Evolutionary conservation across 2,113 vertebrate genomes (phyloP).

Genomic region (Erythrolamprus reginae): DNA sequence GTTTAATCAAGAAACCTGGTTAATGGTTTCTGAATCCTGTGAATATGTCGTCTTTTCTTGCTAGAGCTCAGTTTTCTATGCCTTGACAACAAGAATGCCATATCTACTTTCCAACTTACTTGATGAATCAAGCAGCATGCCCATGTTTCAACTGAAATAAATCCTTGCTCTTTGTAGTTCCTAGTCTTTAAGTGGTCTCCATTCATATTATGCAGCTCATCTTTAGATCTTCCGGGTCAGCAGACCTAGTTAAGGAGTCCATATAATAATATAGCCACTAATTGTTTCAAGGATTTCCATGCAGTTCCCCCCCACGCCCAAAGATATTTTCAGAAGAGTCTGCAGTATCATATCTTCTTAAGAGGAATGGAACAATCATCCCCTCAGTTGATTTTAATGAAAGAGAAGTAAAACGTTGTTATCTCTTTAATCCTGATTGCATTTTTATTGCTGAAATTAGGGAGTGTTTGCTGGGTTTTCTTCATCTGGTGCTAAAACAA

Average conservation of each 20-base stretch:
- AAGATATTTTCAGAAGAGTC: neutral
- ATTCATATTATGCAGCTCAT: neutral
- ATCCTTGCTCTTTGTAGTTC: neutral
- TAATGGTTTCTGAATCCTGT: neutral
- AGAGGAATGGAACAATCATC: neutral
- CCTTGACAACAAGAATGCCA: neutral
- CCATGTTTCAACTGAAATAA: neutral
- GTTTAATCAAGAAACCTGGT: neutral
- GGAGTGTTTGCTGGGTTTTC: neutral
- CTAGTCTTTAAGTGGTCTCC: neutral
- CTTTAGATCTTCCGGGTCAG: neutral
- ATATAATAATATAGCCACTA: neutral
- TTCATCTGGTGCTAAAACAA: neutral
- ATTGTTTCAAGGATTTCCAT: neutral
- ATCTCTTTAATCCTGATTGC: neutral
- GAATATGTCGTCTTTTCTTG: neutral
- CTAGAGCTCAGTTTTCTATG: neutral
- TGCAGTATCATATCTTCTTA: neutral
- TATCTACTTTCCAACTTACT: neutral
- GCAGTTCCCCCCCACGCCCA: neutral
- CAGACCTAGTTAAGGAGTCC: neutral
- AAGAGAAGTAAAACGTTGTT: neutral
- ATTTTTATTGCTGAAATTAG: neutral
- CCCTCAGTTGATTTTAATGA: neutral
- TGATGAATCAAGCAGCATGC: neutral